Percentiles rank a stretch among this genome's conserved stretches.
Conservation (phyloP, 2,113 vertebrate species). For the Empidonax traillii region DNA sequence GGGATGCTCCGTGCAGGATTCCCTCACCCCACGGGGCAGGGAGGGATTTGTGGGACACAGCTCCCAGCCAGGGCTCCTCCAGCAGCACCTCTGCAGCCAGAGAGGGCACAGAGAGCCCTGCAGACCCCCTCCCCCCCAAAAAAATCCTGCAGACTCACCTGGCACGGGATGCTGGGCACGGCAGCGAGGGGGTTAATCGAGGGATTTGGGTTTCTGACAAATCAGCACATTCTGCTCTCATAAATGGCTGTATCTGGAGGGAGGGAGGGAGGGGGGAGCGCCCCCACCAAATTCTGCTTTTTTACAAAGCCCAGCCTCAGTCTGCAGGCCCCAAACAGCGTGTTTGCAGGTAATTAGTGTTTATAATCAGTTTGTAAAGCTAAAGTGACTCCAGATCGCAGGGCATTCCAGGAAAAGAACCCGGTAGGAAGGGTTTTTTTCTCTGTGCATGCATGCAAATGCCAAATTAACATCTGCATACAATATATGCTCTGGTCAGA, state of each 20-base stretch:
- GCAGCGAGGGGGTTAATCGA: neutral
- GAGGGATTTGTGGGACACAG: no score
- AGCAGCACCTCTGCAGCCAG: no score
- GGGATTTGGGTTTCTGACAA: neutral
- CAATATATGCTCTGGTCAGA: conserved; percentile 69
- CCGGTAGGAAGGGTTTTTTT: conserved; percentile 8
- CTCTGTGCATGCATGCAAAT: conserved; percentile 66
- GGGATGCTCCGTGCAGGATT: accelerated
- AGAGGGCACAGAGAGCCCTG: neutral
- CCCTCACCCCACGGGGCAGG: neutral
- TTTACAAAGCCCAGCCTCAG: neutral
- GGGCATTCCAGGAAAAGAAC: neutral
- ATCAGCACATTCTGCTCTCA: neutral
- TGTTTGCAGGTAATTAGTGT: conserved; percentile 54
- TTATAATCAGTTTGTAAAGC: conserved; percentile 54
- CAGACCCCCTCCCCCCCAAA: no score
- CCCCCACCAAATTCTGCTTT: neutral
- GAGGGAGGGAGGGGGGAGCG: neutral
- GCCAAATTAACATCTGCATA: conserved; percentile 78
- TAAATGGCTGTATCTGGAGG: neutral
- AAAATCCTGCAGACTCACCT: neutral
- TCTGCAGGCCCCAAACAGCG: neutral
- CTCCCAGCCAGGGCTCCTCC: neutral
- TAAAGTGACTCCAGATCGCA: neutral
- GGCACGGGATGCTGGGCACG: accelerated